Conservation (phyloP, 30 jellyfish, hydroid and myxozoan species). For the Mastigias papua region DNA sequence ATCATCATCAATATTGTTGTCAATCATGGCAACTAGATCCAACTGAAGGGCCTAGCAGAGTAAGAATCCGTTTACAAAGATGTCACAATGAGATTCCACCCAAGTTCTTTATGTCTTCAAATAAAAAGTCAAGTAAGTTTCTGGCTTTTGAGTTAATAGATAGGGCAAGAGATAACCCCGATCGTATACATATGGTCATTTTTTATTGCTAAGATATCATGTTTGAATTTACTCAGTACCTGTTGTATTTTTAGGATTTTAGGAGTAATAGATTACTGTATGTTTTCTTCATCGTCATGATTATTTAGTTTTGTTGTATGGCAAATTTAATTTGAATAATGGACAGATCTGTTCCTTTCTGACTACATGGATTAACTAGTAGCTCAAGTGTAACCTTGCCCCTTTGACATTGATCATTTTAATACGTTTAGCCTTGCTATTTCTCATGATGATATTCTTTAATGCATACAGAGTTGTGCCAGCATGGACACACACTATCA, state of each 20-base stretch:
- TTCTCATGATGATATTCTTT: neutral
- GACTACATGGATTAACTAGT: too few relatives aligned
- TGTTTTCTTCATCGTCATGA: too few relatives aligned
- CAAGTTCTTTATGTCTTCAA: constrained; percentile 70
- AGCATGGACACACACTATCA: constrained; percentile 51
- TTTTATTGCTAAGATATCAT: neutral
- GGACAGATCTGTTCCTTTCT: too few relatives aligned
- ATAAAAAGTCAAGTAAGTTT: constrained; percentile 63
- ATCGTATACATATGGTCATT: neutral
- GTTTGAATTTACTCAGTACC: too few relatives aligned
- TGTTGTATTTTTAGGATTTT: too few relatives aligned
- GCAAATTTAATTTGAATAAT: too few relatives aligned
- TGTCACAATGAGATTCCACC: constrained; percentile 83
- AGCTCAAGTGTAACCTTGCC: too few relatives aligned
- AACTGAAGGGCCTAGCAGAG: constrained; percentile 97
- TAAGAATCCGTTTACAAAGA: constrained; percentile 87
- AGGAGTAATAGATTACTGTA: too few relatives aligned
- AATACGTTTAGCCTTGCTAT: neutral
- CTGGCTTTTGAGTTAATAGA: neutral
- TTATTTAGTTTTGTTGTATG: too few relatives aligned
- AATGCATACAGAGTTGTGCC: constrained; percentile 49
- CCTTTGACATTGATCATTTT: too few relatives aligned
- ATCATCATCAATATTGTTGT: constrained; percentile 55
- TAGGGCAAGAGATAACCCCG: neutral
- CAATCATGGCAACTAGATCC: constrained; percentile 98